Percentiles rank a stretch among this genome's conserved stretches.
Conservation (phyloP, 2,113 vertebrate species). For the Emydura subglobosa region DNA sequence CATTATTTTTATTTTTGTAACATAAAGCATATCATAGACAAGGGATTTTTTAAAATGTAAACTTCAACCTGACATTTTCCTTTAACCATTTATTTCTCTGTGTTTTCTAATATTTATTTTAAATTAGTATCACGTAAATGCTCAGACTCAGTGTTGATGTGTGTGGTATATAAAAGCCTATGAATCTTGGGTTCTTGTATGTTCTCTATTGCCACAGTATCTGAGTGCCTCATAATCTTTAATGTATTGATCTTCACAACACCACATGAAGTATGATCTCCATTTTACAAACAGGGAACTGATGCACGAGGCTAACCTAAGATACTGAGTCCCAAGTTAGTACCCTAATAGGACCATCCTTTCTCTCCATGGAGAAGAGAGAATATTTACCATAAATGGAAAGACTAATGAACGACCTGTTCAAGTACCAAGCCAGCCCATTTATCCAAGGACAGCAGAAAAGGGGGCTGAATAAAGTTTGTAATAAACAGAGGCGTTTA, state of each 20-base stretch:
- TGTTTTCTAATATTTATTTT: too few relatives aligned
- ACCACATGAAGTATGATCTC: background rate
- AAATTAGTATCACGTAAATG: too few relatives aligned
- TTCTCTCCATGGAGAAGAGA: background rate
- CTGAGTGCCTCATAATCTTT: background rate
- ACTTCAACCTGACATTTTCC: background rate
- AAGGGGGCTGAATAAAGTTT: background rate
- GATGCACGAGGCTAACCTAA: background rate
- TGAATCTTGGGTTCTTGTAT: background rate
- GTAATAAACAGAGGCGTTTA: too few relatives aligned
- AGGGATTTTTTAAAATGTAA: too few relatives aligned
- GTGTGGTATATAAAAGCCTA: too few relatives aligned
- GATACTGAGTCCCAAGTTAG: background rate
- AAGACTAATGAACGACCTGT: background rate
- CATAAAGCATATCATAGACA: background rate
- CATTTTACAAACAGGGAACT: background rate
- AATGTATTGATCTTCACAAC: background rate
- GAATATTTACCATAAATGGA: background rate
- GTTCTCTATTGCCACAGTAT: background rate
- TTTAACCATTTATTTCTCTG: background rate
- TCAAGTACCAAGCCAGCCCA: too few relatives aligned
- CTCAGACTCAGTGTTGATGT: too few relatives aligned
- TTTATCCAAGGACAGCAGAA: background rate
- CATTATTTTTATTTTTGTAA: background rate
- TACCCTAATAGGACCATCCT: background rate